Percentiles rank a stretch among this genome's conserved stretches.
Conservation (phyloP, 2,113 vertebrate species). For the Balaeniceps rex region DNA sequence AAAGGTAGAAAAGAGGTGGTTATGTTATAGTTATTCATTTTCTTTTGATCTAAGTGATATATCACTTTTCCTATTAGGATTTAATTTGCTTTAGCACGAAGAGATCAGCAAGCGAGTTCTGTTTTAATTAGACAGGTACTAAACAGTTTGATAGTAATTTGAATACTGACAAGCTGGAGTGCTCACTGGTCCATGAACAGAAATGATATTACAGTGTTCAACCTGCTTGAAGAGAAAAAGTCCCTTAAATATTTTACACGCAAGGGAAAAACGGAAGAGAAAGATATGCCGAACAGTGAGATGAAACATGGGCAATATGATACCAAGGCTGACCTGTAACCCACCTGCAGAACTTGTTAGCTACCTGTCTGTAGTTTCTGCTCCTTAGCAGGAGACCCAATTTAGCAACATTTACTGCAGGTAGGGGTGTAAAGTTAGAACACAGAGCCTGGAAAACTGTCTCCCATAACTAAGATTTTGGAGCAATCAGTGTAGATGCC, state of each 20-base stretch:
- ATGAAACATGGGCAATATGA: background rate
- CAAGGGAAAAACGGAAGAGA: background rate
- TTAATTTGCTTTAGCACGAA: slow-evolving; percentile 66
- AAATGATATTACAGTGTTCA: slow-evolving; percentile 33
- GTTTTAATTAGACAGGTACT: slow-evolving; percentile 72
- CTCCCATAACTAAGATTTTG: background rate
- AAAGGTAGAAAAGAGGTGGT: background rate
- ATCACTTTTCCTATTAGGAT: slow-evolving; percentile 62
- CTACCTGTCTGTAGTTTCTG: background rate
- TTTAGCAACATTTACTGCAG: background rate
- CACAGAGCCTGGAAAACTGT: background rate
- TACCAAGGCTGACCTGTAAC: background rate
- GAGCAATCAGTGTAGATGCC: background rate
- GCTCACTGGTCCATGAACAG: slow-evolving; percentile 61
- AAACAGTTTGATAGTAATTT: slow-evolving; percentile 66
- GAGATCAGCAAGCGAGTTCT: slow-evolving; percentile 64
- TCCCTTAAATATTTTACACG: slow-evolving; percentile 38
- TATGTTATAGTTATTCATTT: slow-evolving; percentile 41
- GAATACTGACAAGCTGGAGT: slow-evolving; percentile 60
- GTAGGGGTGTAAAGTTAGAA: background rate
- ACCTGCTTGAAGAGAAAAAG: slow-evolving; percentile 5
- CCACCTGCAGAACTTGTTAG: background rate
- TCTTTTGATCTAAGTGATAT: slow-evolving; percentile 67
- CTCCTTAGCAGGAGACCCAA: background rate
- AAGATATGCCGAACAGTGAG: background rate